Conservation (phyloP, 2,888 invertebrate genomes). For the Meliscaeva auricollis region DNA sequence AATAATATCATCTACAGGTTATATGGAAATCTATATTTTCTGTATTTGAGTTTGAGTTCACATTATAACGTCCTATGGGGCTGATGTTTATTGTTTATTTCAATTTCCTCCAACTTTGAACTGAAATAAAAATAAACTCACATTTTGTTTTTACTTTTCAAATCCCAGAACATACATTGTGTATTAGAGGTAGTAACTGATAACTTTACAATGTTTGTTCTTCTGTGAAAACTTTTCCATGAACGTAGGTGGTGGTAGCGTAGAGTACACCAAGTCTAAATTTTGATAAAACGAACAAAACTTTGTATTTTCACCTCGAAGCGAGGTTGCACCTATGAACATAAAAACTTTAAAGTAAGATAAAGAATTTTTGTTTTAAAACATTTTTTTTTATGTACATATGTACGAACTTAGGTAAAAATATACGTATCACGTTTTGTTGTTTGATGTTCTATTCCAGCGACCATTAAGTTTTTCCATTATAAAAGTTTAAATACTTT, state of each 20-base stretch:
- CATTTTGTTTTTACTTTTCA: constrained; percentile 1
- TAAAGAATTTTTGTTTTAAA: not conserved
- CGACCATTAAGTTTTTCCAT: constrained; percentile 36
- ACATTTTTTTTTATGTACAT: not conserved
- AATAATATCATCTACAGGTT: no score
- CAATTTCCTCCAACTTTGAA: not conserved
- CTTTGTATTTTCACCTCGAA: not conserved
- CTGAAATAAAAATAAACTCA: not conserved
- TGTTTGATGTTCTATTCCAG: not conserved
- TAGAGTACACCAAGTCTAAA: not conserved
- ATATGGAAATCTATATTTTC: no score
- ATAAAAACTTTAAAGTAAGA: not conserved
- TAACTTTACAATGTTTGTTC: constrained; percentile 6
- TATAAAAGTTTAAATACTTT: constrained; percentile 14
- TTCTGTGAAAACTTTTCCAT: constrained; percentile 1
- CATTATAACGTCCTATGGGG: not conserved
- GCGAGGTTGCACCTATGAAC: no score
- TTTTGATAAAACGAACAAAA: not conserved
- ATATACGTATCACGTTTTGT: not conserved
- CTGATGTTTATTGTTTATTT: not conserved
- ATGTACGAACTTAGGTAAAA: not conserved
- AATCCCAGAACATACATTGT: not conserved
- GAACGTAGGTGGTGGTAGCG: not conserved
- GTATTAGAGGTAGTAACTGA: not conserved
- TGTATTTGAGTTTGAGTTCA: no score